These are phyloP conservation scores for Tridacna crocea DNA, from an alignment of 2,888 invertebrate genomes.

Conservation along the genomic window DNA sequence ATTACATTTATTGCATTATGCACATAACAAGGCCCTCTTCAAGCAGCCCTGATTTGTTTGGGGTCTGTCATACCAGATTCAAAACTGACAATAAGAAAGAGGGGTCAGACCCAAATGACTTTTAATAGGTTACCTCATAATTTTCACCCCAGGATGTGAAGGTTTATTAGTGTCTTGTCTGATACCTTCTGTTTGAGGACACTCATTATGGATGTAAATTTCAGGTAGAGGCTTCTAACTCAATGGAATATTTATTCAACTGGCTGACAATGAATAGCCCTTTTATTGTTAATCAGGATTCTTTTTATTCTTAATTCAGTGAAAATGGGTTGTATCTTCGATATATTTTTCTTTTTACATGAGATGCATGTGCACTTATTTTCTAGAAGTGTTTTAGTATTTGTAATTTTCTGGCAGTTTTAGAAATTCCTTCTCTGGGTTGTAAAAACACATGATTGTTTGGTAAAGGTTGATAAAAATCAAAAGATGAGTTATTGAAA, in stretches of 20 bases:
- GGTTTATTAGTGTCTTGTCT: neutral
- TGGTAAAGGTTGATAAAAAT: too few relatives aligned
- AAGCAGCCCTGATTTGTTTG: too few relatives aligned
- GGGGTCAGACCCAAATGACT: constrained; percentile 1
- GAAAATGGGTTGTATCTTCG: neutral
- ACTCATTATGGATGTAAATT: constrained; percentile 14
- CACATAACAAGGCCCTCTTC: too few relatives aligned
- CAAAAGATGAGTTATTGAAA: too few relatives aligned
- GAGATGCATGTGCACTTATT: too few relatives aligned
- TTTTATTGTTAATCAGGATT: constrained; percentile 5
- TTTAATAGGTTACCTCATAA: constrained; percentile 16
- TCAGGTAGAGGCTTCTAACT: neutral
- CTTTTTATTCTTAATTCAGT: neutral
- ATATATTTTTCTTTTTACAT: too few relatives aligned
- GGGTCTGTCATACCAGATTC: too few relatives aligned
- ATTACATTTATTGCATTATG: too few relatives aligned
- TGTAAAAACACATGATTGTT: too few relatives aligned
- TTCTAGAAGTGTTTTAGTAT: too few relatives aligned
- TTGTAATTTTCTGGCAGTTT: too few relatives aligned
- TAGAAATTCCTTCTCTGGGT: too few relatives aligned
- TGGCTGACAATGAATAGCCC: neutral
- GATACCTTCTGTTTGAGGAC: neutral
- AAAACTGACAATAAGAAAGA: neutral
- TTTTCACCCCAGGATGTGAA: constrained; percentile 5
- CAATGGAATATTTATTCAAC: constrained; percentile 25